Base-by-base conservation (phyloP, 2,113 vertebrate genomes). In the Cinclus cinclus region DNA sequence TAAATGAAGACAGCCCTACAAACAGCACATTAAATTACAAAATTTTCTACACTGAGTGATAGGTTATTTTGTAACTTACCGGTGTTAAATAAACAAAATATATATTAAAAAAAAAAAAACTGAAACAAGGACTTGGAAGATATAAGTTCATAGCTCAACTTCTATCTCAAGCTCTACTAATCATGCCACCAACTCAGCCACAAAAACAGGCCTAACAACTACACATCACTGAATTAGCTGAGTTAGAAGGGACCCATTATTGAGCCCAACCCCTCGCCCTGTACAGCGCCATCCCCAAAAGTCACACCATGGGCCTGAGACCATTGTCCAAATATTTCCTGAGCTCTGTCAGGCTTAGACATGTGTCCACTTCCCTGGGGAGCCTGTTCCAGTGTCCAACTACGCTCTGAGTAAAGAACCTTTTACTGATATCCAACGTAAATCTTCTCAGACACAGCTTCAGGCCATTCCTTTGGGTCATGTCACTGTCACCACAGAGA, bases 401-500 rank as follows among this genome's bases (percentile, higher is more conserved):
- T 21, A 27, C 2, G 6, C 22, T 52, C 21, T 37, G 6, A 11
- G 3, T 6, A 7, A 25, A 35, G 3, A 59, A 22, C 13, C 11
- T 22, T 27, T 53, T 14, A 1, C 39, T 63, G 1, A 33, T 55
- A 60, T 37, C 11, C 52, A 76, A 11, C 2, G 9, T 58, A 49
- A 58, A 31, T 3, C 21, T 52, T 2, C 7, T 27, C 37, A 10
- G 27, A 22, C 25, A 35, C 16, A 44, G 4, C 14, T 44, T 2
- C 14, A 68, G 33, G 6, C 27, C 22, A 8, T 37, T 77, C 6
- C 22, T 18, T 50, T 1, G 0, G 31, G 27, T 44, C 7, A 0
- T 15, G 9, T 31, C 11, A 42, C 31, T 17, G 24, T 0, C 13
- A 56, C 12, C 52, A 25, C 3, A 13, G 35, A 30, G 12, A 35